Percentiles rank a stretch among this genome's conserved stretches.
These are phyloP conservation scores for Acestrorhynchus altus DNA, from an alignment of 2,797 vertebrate genomes.

Conservation along the genomic window DNA sequence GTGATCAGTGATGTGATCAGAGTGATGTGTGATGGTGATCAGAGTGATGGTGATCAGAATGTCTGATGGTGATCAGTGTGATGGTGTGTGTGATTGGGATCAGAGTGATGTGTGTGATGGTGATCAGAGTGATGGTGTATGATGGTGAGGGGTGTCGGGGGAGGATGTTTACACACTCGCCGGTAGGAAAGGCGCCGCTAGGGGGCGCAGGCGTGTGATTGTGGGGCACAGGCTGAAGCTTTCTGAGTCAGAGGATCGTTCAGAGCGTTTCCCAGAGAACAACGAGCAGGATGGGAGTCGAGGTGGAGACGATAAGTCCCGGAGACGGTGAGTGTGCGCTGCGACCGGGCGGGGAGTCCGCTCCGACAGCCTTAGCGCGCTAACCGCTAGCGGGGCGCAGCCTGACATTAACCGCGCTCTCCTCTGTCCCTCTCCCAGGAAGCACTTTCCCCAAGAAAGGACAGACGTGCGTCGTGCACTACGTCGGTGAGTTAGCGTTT, in stretches of 20 bases:
- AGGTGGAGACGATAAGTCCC: conserved; percentile 88
- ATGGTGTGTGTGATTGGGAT: too few relatives aligned
- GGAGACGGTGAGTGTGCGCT: conserved; percentile 85
- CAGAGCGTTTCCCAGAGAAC: conserved; percentile 49
- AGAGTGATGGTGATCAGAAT: too few relatives aligned
- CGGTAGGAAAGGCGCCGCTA: conserved; percentile 1
- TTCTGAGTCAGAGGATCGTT: conserved; percentile 46
- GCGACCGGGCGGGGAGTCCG: not conserved
- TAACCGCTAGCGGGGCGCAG: not conserved
- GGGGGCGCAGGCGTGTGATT: conserved; percentile 22
- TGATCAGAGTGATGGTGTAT: too few relatives aligned
- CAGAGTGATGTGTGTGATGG: too few relatives aligned
- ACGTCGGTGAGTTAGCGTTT: conserved; percentile 85
- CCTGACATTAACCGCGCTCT: too few relatives aligned
- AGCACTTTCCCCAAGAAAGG: conserved; percentile 95
- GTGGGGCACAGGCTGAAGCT: conserved; percentile 14
- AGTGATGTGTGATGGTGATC: too few relatives aligned
- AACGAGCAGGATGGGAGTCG: conserved; percentile 85
- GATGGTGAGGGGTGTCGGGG: too few relatives aligned
- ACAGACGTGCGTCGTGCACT: conserved; percentile 95
- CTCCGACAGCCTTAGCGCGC: conserved; percentile 50
- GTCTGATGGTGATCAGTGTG: too few relatives aligned
- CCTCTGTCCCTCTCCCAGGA: conserved; percentile 71
- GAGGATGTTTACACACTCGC: not conserved
- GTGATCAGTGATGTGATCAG: too few relatives aligned